Base-by-base conservation (phyloP, 1,140 invertebrate species). In the Apis laboriosa region DNA sequence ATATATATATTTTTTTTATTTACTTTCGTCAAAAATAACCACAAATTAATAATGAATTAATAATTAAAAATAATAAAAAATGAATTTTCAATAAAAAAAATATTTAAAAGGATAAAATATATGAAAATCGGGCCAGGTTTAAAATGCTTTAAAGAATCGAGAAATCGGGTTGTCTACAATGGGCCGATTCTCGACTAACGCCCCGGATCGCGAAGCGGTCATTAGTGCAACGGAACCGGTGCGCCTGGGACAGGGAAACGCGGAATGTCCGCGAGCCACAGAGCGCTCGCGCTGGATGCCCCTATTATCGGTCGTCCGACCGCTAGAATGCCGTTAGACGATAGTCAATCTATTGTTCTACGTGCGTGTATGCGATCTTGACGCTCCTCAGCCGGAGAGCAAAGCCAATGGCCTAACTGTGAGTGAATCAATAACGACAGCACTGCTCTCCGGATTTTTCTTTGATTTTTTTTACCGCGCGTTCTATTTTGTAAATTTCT, bases 301-400 rank as follows among this genome's bases (percentile, higher is more conserved):
- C 84, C 88, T 90, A 89, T 90, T 91, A 91, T 91, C 86, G 87
- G 85, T 85, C 89, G 86, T 82, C 84, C 89, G 88, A 90, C 91
- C 90, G 88, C 89, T 88, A 92, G 90, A 90, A 92, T 92, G 89
- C 92, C 92, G 92, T 93, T 92, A 93, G 90, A 90, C 88, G 87
- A 80, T 88, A 90, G 85, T 85, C 91, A 90, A 91, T 92, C 91
- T 88, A 92, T 92, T 92, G 91, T 92, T 90, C 88, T 81, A 85
- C 75, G 86, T 84, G 86, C 68, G 81, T 83, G 77, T 80, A 86
- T 84, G 86, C 86, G 83, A 86, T 77, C 81, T 78, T 56, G 66
- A 78, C 80, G 80, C 67, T 83, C 76, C 64, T 60, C 53, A 19
- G 56, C 43, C 85, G 58, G 43, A 84, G 76, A 43, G 28, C 60